These are phyloP conservation scores for Diarsia rubi DNA, from an alignment of 2,888 invertebrate species.

Conservation along the genomic window DNA sequence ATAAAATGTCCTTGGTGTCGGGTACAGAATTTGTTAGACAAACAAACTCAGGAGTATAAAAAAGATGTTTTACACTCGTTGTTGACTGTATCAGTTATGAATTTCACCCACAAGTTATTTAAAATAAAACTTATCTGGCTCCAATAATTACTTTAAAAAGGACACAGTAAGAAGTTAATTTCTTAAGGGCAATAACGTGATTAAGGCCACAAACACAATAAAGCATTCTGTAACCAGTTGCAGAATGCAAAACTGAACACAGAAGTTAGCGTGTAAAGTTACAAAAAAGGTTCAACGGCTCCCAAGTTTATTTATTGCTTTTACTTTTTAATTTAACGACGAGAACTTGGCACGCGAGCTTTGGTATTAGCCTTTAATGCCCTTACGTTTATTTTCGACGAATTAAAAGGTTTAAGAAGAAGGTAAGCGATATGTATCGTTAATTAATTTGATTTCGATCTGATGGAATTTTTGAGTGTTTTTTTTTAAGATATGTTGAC, in stretches of 20 bases:
- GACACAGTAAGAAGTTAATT: not conserved
- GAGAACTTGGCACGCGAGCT: conserved; percentile 75
- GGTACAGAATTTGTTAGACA: not conserved
- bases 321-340: conserved; percentile 81
- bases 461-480: not conserved
- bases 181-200: conserved; percentile 51
- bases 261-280: conserved; percentile 72
- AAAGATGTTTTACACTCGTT: not conserved
- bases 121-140: not conserved
- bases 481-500: not conserved
- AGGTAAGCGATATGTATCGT: conserved; percentile 55
- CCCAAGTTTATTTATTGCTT: conserved; percentile 77
- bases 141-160: not conserved
- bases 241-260: conserved; percentile 68
- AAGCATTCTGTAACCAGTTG: conserved; percentile 66
- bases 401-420: conserved; percentile 57
- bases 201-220: conserved; percentile 59
- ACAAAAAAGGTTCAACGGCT: conserved; percentile 78
- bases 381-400: conserved; percentile 53
- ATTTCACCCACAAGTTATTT: not conserved
- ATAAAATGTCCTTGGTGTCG: no score
- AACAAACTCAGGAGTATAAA: not conserved
- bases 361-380: conserved; percentile 70
- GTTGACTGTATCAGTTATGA: not conserved
- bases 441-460: conserved; percentile 66